Base-by-base conservation (phyloP, 2,113 vertebrate genomes). In the Oreocharis arfaki region DNA sequence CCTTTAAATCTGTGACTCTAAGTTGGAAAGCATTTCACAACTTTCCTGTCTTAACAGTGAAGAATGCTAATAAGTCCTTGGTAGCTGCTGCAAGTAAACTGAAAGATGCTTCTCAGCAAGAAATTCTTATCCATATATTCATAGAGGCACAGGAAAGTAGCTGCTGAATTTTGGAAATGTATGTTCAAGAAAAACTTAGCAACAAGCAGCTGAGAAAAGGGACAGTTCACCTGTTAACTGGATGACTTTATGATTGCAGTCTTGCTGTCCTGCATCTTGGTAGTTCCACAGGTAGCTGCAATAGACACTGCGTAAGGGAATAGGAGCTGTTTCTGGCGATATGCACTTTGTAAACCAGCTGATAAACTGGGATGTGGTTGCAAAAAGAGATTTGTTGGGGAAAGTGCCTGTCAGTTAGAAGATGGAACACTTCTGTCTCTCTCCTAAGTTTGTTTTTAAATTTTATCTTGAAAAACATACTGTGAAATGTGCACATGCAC, bases 41-140 rank as follows among this genome's bases (percentile, higher is more conserved):
- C 46, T 85, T 85, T 85, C 26, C 37, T 53, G 16, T 81, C 71
- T 85, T 30, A 73, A 80, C 4, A 93, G 42, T 49, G 27, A 95
- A 57, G 60, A 97, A 90, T 85, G 59, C 10, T 68, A 89, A 65
- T 52, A 26, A 76, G 70, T 53, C 12, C 26, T 64, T 93, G 49
- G 55, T 74, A 96, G 49, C 90, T 93, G 55, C 71, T 93, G 74
- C 64, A 96, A 90, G 46, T 69, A 93, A 96, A 97, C 20, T 55
- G 21, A 74, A 81, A 88, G 57, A 24, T 85, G 41, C 35, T 95
- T 96, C 87, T 86, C 88, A 89, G 49, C 75, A 81, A 42, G 85
- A 78, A 90, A 59, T 90, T 89, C 88, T 91, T 93, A 50, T 69
- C 93, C 42, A 14, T 91, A 37, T 85, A 96, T 83, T 97, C 83